These are phyloP conservation scores for Mastomys natalensis DNA, from an alignment of 2,113 vertebrate species.

Conservation along the genomic window DNA sequence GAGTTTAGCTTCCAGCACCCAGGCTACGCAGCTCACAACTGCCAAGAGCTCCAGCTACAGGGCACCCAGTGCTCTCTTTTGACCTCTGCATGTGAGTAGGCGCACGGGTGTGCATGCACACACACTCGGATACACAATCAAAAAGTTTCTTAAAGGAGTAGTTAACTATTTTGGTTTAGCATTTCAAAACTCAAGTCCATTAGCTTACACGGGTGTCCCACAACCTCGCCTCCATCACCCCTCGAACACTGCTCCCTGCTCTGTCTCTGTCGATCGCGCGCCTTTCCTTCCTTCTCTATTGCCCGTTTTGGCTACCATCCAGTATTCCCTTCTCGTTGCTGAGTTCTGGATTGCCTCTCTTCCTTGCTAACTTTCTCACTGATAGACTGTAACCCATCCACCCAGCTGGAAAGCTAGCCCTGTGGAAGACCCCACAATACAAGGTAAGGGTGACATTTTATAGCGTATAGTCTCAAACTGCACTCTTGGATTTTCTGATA, in stretches of 20 bases:
- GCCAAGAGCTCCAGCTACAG: background rate
- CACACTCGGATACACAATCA: background rate
- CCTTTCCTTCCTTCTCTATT: background rate
- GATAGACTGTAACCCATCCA: background rate
- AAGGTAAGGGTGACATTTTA: background rate
- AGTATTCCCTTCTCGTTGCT: background rate
- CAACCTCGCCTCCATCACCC: background rate
- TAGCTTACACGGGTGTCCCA: background rate
- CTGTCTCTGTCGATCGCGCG: rapidly evolving
- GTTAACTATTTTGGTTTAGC: background rate
- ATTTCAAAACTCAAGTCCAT: background rate
- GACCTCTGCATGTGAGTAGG: background rate
- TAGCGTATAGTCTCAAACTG: background rate
- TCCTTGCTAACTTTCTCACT: background rate
- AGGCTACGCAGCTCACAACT: background rate
- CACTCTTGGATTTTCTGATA: background rate
- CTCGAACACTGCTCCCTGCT: background rate
- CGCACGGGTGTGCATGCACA: background rate
- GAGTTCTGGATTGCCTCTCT: background rate
- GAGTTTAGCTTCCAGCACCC: background rate
- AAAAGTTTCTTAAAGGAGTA: background rate
- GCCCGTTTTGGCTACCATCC: background rate
- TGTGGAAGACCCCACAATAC: background rate
- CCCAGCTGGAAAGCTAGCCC: background rate
- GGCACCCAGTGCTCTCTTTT: background rate